Conservation (phyloP, 2,113 vertebrate genomes). For the Hippoglossus stenolepis region DNA sequence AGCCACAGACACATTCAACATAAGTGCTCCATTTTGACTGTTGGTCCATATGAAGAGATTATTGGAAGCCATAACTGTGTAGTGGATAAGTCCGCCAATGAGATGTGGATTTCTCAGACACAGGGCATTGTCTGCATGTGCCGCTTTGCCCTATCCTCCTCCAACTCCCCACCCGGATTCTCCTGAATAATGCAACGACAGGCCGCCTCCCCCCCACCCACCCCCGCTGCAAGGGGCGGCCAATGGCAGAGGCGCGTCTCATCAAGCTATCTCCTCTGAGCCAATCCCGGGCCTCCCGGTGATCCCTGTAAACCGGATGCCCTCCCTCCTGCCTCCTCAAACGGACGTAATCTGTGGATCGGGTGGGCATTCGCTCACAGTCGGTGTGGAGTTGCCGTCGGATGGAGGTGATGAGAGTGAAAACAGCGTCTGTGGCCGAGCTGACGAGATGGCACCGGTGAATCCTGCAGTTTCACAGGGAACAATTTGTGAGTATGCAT, state of each 20-base stretch:
- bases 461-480: constrained; percentile 18
- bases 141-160: constrained; percentile 58
- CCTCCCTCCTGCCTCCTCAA: constrained; percentile 62
- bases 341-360: constrained; percentile 70
- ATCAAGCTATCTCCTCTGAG: constrained; percentile 71
- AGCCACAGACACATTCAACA: constrained; percentile 17
- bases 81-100: constrained; percentile 46
- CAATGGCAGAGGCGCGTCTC: constrained; percentile 66
- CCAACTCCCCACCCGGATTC: constrained; percentile 71
- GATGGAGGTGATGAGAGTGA: constrained; percentile 55
- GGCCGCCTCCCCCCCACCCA: constrained; percentile 8
- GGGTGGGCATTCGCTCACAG: constrained; percentile 40
- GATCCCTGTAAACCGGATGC: constrained; percentile 70
- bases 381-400: constrained; percentile 58
- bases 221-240: constrained; percentile 18
- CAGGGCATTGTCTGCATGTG: constrained; percentile 71
- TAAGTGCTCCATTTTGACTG: constrained; percentile 41
- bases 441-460: constrained; percentile 34
- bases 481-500: constrained; percentile 64
- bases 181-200: constrained; percentile 71
- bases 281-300: constrained; percentile 73
- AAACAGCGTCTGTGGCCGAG: constrained; percentile 35
- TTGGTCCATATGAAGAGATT: constrained; percentile 52
- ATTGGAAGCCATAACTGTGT: constrained; percentile 38
- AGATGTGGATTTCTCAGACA: constrained; percentile 59